Conservation (phyloP, 2,113 vertebrate genomes). For the Gorsachius goisagi region DNA sequence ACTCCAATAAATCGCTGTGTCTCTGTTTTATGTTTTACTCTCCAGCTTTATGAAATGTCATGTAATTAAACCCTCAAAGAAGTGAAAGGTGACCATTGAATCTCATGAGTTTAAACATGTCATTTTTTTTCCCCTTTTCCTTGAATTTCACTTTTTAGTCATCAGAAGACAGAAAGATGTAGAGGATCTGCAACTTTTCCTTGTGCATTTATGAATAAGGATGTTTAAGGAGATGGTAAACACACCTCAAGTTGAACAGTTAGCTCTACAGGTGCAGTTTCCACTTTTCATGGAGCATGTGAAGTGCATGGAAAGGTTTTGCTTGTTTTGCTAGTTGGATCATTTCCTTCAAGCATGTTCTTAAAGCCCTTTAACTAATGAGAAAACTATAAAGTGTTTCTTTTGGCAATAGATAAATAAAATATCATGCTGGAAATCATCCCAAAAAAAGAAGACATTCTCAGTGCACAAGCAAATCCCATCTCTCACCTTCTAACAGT, state of each 20-base stretch:
- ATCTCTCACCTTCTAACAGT: background rate
- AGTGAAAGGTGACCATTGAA: background rate
- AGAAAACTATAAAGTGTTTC: constrained; percentile 10
- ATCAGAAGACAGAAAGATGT: background rate
- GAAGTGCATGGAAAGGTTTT: background rate
- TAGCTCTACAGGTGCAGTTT: background rate
- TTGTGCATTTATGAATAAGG: background rate
- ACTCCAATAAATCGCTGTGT: background rate
- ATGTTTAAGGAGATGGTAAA: background rate
- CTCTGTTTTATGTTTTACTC: constrained; percentile 17
- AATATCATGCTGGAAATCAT: background rate
- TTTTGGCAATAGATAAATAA: constrained; percentile 49
- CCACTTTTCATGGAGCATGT: background rate
- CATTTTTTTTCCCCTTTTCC: background rate
- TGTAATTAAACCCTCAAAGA: background rate
- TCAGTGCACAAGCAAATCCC: background rate
- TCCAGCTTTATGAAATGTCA: background rate
- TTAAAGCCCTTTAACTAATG: constrained; percentile 4
- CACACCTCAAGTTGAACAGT: background rate
- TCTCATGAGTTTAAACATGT: background rate
- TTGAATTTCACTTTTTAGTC: background rate
- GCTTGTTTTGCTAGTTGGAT: constrained; percentile 26
- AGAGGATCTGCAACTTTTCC: background rate
- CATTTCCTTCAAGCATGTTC: constrained; percentile 40
- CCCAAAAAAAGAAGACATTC: background rate